Evolutionary conservation across 2,888 invertebrate species (phyloP), one percentile per base, ranked within the genome.

Genomic region (Chymomyza procnemis): DNA sequence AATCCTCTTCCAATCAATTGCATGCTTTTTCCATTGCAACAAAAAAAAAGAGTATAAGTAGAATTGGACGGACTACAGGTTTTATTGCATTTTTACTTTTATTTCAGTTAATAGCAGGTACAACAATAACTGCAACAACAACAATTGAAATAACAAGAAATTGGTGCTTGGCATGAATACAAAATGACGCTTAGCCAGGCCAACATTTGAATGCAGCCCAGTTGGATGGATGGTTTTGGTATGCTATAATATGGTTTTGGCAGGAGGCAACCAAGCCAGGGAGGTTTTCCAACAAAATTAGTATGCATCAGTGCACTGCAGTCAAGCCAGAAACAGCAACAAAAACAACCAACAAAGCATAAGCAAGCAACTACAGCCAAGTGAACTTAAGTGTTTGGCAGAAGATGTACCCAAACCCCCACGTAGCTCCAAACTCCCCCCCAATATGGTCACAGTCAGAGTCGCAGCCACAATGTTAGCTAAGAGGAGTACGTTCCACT

Each of bases 131-230:
- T 69, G 71, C 26, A 55, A 63, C 54, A 67, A 21, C 69, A 76
- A 67, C 65, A 76, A 69, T 50, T 47, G 59, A 65, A 71, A 59
- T 73, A 74, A 76, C 73, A 77, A 62, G 81, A 77, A 87, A 88
- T 88, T 87, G 89, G 85, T 88, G 87, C 89, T 89, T 89, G 86
- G 78, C 85, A 89, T 90, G 90, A 89, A 90, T 90, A 83, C 88
- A 80, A 85, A 89, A 89, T 89, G 80, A 85, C 72, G 80, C 71
- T 73, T 74, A 60, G 83, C 86, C 80, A 76, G 71, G 76, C 78
- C 30, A 56, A 22, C 26, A 26, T 30, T 56, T 16, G 22, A 85
- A 70, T 80, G 83, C 86, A 72, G 66, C 54, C 47, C 34, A 58
- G 30, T 34, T 64, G 54, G 48, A 4, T 19, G 19, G 30, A 59